Base-by-base conservation (phyloP, 2,797 vertebrate genomes). In the Crenuchus spilurus region DNA sequence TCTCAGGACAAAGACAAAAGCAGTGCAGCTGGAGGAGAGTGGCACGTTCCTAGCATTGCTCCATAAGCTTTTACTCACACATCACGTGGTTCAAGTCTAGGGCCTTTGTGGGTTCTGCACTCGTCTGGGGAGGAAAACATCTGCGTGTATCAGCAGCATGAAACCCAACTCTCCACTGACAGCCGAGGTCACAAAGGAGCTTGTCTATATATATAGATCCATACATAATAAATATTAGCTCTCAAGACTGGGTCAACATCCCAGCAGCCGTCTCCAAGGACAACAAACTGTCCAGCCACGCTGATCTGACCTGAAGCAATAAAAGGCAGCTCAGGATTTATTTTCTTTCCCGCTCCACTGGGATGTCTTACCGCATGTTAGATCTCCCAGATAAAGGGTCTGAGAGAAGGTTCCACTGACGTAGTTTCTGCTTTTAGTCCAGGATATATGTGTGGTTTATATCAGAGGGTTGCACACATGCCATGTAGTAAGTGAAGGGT, bases 201-300 rank as follows among this genome's bases (percentile, higher is more conserved):
- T 31, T 11, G 3, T 16, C 48, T 72, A 70, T 83, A 84, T 84
- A 80, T 82, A 85, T 82, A 85, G 81, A 81, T 57, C 79, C 49
- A 75, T 76, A 67, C 28, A 82, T 81, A 78, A 85, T 86, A 88
- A 89, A 87, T 86, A 83, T 76, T 67, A 79, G 69, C 70, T 54
- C 57, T 30, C 41, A 48, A 82, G 63, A 61, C 31, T 66, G 72
- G 71, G 66, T 77, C 76, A 57, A 69, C 70, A 79, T 64, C 61
- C 13, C 72, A 79, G 70, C 72, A 76, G 62, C 66, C 71, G 69
- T 52, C 14, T 82, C 81, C 77, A 86, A 87, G 82, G 85, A 82
- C 60, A 65, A 64, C 22, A 22, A 65, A 24, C 71, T 58, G 44
- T 18, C 61, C 66, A 69, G 35, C 51, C 22, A 39, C 66, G 44